Percentiles rank a stretch among this genome's conserved stretches.
phyloP scores from a whole-genome alignment of 2,888 invertebrate genomes.

The Drosophila aldrichi region DNA sequence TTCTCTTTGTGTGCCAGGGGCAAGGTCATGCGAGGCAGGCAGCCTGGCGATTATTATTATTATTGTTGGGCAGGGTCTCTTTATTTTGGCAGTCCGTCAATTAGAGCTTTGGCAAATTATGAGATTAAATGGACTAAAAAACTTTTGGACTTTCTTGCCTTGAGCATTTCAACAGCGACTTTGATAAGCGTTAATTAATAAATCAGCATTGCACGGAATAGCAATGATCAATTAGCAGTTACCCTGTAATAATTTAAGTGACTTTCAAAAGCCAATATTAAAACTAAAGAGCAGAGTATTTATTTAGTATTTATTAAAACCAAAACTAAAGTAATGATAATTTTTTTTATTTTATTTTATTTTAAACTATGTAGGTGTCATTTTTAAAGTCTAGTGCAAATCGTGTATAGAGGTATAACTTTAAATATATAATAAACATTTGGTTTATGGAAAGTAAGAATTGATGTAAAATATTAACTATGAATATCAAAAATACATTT shows the following conservation, averaged over 20 bases:
- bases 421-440: too few relatives aligned
- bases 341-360: too few relatives aligned
- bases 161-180: constrained; percentile 54
- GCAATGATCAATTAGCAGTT: constrained; percentile 17
- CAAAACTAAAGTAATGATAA: too few relatives aligned
- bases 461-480: too few relatives aligned
- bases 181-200: constrained; percentile 48
- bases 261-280: neutral
- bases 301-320: neutral
- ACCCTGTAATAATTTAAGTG: constrained; percentile 11
- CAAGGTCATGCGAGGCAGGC: constrained; percentile 39
- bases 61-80: constrained; percentile 39
- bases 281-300: neutral
- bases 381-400: too few relatives aligned
- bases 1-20: constrained; percentile 62
- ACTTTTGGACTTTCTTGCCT: constrained; percentile 50
- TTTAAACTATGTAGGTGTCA: too few relatives aligned
- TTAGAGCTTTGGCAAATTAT: constrained; percentile 46
- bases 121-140: constrained; percentile 30
- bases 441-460: too few relatives aligned
- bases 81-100: constrained; percentile 44
- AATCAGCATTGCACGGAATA: neutral
- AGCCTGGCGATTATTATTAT: neutral
- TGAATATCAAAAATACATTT: too few relatives aligned
- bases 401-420: too few relatives aligned